These are phyloP conservation scores for Helleia helle DNA, from an alignment of 2,888 invertebrate genomes.

Conservation along the genomic window DNA sequence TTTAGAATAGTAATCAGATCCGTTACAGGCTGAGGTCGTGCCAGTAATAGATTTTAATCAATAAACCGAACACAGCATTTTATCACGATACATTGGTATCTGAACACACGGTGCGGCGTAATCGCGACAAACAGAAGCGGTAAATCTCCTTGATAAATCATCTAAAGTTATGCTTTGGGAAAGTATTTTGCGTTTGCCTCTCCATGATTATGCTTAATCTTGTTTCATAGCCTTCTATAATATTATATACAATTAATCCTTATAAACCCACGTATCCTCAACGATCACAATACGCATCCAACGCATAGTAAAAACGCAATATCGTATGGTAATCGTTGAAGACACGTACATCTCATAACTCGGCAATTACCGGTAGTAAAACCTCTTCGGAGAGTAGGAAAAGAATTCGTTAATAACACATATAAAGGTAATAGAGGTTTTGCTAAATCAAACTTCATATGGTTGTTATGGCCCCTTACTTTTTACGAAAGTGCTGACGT, in stretches of 20 bases:
- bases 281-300: too few species aligned
- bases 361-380: not conserved
- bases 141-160: not conserved
- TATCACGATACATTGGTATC: slow-evolving; percentile 6
- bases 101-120: not conserved
- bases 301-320: too few species aligned
- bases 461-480: not conserved
- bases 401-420: not conserved
- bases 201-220: too few species aligned
- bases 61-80: not conserved
- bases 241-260: too few species aligned
- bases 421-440: not conserved
- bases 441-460: not conserved
- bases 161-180: not conserved
- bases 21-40: slow-evolving; percentile 8
- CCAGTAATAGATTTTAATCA: slow-evolving; percentile 8
- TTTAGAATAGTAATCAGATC: slow-evolving; percentile 10
- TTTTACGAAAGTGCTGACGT: slow-evolving; percentile 8
- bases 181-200: not conserved
- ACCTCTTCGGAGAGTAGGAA: not conserved
- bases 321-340: not conserved
- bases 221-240: too few species aligned
- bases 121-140: not conserved
- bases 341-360: not conserved
- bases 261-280: too few species aligned